Conservation (phyloP, 2,113 vertebrate genomes). For the Prunella himalayana region DNA sequence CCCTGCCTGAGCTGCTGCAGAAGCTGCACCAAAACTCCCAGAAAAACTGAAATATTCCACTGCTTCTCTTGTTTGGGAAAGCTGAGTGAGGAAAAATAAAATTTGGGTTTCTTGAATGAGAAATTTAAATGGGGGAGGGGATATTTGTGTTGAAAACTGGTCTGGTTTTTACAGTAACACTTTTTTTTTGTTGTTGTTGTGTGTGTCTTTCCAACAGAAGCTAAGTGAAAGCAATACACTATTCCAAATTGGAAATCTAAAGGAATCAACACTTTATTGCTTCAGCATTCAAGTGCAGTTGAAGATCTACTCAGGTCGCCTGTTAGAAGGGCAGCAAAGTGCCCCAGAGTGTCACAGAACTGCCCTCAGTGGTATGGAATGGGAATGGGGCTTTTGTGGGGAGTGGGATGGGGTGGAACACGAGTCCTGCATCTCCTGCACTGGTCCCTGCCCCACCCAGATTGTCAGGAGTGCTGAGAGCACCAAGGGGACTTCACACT, state of each 20-base stretch:
- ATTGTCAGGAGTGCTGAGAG: not conserved
- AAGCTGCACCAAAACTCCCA: not conserved
- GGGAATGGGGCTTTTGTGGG: accelerated
- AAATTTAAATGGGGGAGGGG: not conserved
- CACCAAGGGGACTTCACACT: not conserved
- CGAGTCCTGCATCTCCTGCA: not conserved
- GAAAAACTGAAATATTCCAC: not conserved
- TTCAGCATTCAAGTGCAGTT: conserved; percentile 27
- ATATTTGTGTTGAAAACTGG: not conserved
- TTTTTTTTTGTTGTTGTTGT: not conserved
- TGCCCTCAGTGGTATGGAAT: conserved; percentile 32
- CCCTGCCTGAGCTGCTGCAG: not conserved
- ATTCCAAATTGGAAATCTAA: conserved; percentile 19
- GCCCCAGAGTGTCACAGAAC: conserved; percentile 41
- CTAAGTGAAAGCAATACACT: not conserved
- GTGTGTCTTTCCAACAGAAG: not conserved
- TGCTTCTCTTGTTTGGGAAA: not conserved
- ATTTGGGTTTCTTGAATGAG: not conserved
- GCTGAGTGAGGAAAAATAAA: not conserved
- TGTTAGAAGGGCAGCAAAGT: not conserved
- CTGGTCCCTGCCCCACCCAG: accelerated
- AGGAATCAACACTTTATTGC: conserved; percentile 64
- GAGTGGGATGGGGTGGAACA: not conserved
- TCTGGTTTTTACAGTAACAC: not conserved
- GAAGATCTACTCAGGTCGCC: accelerated